Percentiles rank a stretch among this genome's conserved stretches.
Evolutionary conservation across 2,797 vertebrate species (phyloP).

Genomic region (Pempheris klunzingeri): DNA sequence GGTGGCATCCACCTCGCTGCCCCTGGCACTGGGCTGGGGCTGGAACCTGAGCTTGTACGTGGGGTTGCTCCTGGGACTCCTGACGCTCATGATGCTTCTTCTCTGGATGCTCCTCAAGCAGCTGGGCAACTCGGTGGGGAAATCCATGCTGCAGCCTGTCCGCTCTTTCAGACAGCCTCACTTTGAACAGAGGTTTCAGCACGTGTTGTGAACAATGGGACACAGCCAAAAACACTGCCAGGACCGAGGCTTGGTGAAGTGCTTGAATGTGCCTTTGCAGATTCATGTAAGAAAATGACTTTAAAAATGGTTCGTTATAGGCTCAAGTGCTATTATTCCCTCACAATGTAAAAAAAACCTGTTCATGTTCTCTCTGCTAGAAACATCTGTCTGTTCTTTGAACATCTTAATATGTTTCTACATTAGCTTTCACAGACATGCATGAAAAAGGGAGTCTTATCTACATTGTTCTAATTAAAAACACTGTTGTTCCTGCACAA

Average conservation of each 20-base stretch:
- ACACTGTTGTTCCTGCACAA: slow-evolving; percentile 13
- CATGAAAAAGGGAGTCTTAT: neutral
- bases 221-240: slow-evolving; percentile 31
- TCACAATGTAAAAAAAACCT: slow-evolving; percentile 62
- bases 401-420: slow-evolving; percentile 3
- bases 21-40: slow-evolving; percentile 88
- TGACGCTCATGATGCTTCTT: slow-evolving; percentile 89
- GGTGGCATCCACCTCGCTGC: slow-evolving; percentile 86
- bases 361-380: slow-evolving; percentile 43
- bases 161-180: slow-evolving; percentile 87
- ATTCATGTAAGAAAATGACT: slow-evolving; percentile 56
- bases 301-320: slow-evolving; percentile 36
- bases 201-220: slow-evolving; percentile 74
- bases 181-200: slow-evolving; percentile 79
- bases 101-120: slow-evolving; percentile 92
- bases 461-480: slow-evolving; percentile 32
- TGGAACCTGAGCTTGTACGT: slow-evolving; percentile 92
- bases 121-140: slow-evolving; percentile 90
- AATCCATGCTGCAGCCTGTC: slow-evolving; percentile 80
- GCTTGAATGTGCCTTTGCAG: slow-evolving; percentile 60
- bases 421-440: neutral
- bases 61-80: slow-evolving; percentile 87
- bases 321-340: slow-evolving; percentile 42
- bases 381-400: slow-evolving; percentile 47
- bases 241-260: slow-evolving; percentile 50